These are phyloP conservation scores for Hylia prasina DNA, from an alignment of 2,113 vertebrate genomes.

Conservation along the genomic window DNA sequence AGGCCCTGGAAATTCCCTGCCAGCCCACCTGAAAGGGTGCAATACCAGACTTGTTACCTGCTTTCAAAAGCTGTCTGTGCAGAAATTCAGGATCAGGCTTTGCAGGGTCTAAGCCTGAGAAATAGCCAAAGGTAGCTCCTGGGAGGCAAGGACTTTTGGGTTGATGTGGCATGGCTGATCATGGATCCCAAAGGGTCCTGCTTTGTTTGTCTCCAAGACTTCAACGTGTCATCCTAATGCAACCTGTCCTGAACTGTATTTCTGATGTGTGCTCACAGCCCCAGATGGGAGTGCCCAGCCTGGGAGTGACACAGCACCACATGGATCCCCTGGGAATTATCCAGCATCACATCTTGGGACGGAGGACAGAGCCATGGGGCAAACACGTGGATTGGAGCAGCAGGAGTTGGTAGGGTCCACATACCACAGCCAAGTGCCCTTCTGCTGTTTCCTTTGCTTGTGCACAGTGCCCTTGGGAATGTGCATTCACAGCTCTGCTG, in stretches of 20 bases:
- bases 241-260: not conserved
- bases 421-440: not conserved
- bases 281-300: not conserved
- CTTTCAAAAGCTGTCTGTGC: not conserved
- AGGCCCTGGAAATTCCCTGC: not conserved
- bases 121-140: not conserved
- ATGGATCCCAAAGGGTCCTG: not conserved
- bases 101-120: not conserved
- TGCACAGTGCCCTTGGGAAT: not conserved
- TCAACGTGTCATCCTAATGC: not conserved
- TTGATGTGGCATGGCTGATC: not conserved
- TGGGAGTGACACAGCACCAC: not conserved
- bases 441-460: not conserved
- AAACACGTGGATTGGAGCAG: not conserved
- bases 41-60: not conserved
- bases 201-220: not conserved
- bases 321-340: accelerated
- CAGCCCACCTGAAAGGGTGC: not conserved
- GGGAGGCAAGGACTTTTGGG: not conserved
- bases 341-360: not conserved
- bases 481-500: not conserved
- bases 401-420: not conserved
- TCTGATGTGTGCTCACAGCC: accelerated
- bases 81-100: not conserved
- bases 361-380: not conserved